Evolutionary conservation across 1,140 invertebrate genomes (phyloP), one percentile per base, ranked within the genome.

Genomic region (Telenomus remus): DNA sequence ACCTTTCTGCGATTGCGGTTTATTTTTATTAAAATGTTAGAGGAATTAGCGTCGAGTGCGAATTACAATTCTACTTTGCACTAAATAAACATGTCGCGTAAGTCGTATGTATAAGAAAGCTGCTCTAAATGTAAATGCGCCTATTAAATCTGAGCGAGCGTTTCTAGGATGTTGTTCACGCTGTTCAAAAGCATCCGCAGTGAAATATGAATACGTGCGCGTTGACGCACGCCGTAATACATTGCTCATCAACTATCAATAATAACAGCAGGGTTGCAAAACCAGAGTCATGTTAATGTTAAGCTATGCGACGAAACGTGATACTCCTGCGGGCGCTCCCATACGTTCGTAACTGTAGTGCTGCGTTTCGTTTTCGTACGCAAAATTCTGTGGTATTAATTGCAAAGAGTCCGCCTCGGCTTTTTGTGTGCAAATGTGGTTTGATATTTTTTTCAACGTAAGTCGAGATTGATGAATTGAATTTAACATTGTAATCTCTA

Each of bases 121-220:
- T 82, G 78, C 79, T 85, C 80, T 86, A 86, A 85, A 86, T 85
- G 83, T 81, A 85, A 86, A 84, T 85, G 77, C 72, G 55, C 50
- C 53, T 75, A 77, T 82, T 85, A 84, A 82, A 83, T 84, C 79
- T 78, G 53, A n/a, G 7, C 19, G 13, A 48, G 49, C 57, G 39
- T 33, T 78, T 69, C 55, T 59, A 59, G 50, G 78, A 68, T 64
- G 55, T 39, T 49, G 50, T 59, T 73, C 51, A 35, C 33, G 42
- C 13, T 37, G 59, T 46, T 14, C 49, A 63, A 74, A 56, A 55
- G 69, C 48, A 50, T 55, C 48, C 42, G 50, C 61, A 61, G 42
- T 75, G 70, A 78, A 71, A 79, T 80, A 80, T 81, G 77, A 77
- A 80, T 77, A 77, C 71, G 35, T 70, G 63, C 35, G 53, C 50